These are phyloP conservation scores for Dermatemys mawii DNA, from an alignment of 2,113 vertebrate genomes.

Conservation along the genomic window DNA sequence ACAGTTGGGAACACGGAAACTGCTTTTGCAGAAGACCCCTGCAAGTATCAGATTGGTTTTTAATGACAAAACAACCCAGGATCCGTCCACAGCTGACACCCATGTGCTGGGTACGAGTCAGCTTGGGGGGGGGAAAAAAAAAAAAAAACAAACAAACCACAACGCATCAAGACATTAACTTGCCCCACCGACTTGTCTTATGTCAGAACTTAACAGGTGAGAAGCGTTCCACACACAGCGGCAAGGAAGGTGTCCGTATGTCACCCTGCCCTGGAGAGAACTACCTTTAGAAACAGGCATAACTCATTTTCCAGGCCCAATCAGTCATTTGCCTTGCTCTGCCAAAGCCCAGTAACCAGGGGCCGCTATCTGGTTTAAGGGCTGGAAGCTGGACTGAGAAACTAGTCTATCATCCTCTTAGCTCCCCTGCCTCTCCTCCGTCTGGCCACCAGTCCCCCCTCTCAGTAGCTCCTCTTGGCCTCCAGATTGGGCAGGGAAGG, in stretches of 20 bases:
- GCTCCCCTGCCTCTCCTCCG: fast-evolving
- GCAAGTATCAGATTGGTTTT: neutral
- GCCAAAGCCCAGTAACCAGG: neutral
- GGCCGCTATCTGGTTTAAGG: neutral
- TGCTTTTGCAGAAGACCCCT: neutral
- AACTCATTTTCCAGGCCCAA: fast-evolving
- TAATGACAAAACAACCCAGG: neutral
- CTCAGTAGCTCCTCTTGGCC: fast-evolving
- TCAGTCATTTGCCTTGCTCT: neutral
- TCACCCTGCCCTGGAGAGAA: neutral
- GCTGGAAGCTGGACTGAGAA: neutral
- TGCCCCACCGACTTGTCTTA: neutral
- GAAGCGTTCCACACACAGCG: neutral
- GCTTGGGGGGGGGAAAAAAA: neutral
- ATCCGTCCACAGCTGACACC: neutral
- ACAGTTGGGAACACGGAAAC: neutral
- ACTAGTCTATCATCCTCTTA: neutral
- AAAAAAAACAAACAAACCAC: too few relatives aligned
- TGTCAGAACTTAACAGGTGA: neutral
- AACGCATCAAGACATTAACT: neutral
- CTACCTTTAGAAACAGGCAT: neutral
- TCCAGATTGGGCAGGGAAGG: fast-evolving
- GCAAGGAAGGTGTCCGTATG: too few relatives aligned
- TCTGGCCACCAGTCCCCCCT: neutral
- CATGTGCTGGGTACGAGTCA: neutral